Base-by-base conservation (phyloP, 2,888 invertebrate genomes). In the Lacanobia wlatinum region DNA sequence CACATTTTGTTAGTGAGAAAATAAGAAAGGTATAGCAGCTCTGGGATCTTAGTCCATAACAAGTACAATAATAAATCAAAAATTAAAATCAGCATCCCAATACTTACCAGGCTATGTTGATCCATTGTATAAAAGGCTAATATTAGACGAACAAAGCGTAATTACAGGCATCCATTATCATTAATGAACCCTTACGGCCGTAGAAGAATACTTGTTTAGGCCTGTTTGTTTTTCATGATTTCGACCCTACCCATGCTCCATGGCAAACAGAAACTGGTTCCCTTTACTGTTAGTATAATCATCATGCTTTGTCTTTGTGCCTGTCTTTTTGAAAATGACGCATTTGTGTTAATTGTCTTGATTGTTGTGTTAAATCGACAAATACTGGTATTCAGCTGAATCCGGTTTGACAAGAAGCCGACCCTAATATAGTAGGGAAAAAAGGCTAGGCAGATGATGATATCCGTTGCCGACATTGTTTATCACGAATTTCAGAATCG, bases 81-180 rank as follows among this genome's bases (percentile, higher is more conserved):
- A 23, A 21, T 52, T 40, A 52, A 34, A 40, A 52, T 65, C 18
- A 55, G 12, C 18, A 18, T 8, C 43, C 23, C 23, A 1, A n/a
- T 34, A 40, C 2, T 28, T 21, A 43, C 40, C 48, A 50, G n/a
- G 64, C 14, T 55, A 73, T 21, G 53, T 63, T 38, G 38, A 61
- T 46, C 21, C 43, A 16, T 40, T 56, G 76, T 80, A 67, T 88
- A 91, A 90, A 91, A 91, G 90, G 88, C 87, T 90, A 89, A 91
- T 92, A 91, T 91, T 91, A 91, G 88, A 89, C 83, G 90, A 92
- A 91, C 92, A 91, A 90, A 91, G 89, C 88, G 89, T 93, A 94
- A 94, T 94, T 93, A 94, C 87, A 83, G 86, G 87, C 89, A 91
- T 91, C 90, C 90, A 90, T 90, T 87, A 88, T 88, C 88, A 90